Evolutionary conservation across 1,140 invertebrate genomes (phyloP), one percentile per base, ranked within the genome.

Genomic region (Brachionus asplanchnoidis): DNA sequence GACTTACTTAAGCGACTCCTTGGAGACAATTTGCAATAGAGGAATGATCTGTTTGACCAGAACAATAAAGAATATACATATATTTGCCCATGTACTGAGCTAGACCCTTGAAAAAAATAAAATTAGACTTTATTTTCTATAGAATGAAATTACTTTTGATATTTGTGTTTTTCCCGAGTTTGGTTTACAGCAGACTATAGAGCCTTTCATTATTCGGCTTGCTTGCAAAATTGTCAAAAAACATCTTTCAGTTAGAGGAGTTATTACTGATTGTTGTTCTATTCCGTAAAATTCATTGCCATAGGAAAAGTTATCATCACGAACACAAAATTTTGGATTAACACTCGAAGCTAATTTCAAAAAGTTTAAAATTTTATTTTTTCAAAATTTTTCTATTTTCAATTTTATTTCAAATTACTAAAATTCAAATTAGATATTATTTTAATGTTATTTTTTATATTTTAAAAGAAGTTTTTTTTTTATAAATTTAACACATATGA

Each of bases 221-320:
- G 88, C 88, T 32, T 88, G 86, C 0, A 88, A 87, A 87, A 90
- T 89, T 36, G 87, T 86, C 14, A 90, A 83, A 84, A 89, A 89
- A 70, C 88, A 89, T 75, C 86, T 86, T 82, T 90, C 89, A 8
- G 88, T 89, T 17, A 87, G 77, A 7, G 89, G 87, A 4, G 89
- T 89, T 28, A 88, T 83, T 14, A 87, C 87, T 36, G 89, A 86
- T 12, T 87, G 87, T 23, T 87, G 83, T 66, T 88, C 85, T 65
- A 87, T 87, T 8, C 89, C 89, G 86, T 89, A 89, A 85, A 90
- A 90, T 85, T 90, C 89, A 85, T 86, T 88, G 56, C 89, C 89
- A 86, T 89, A 89, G 28, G 86, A 56, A 85, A 88, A 88, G 3
- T 85, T 86, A 14, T 86, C 87, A 78, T 89, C 89, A 65, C 90